Conservation (phyloP, 2,797 vertebrate genomes). For the Xiphophorus birchmanni region DNA sequence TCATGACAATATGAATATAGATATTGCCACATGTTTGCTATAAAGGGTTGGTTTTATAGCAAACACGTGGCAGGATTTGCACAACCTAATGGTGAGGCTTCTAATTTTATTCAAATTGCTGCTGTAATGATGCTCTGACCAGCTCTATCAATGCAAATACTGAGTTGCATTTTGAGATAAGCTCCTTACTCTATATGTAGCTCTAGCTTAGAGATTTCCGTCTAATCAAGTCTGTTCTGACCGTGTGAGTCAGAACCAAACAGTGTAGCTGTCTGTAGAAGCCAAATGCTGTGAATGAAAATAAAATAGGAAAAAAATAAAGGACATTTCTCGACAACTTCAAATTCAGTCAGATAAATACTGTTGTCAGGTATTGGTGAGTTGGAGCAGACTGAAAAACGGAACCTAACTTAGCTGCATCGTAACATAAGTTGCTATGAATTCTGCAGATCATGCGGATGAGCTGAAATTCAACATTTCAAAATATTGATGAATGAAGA, state of each 20-base stretch:
- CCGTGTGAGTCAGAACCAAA: neutral
- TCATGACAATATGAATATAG: neutral
- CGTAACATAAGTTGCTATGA: slow-evolving; percentile 9
- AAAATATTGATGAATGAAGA: slow-evolving; percentile 39
- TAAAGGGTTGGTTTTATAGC: neutral
- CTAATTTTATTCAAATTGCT: neutral
- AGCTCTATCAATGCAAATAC: neutral
- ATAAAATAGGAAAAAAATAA: neutral
- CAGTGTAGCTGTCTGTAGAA: neutral
- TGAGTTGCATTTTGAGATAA: neutral
- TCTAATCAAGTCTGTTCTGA: slow-evolving; percentile 3
- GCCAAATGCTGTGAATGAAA: neutral
- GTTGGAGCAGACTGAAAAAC: neutral
- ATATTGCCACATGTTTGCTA: too few relatives aligned
- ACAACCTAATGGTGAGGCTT: neutral
- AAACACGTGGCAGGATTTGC: neutral
- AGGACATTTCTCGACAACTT: neutral
- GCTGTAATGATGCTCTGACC: neutral
- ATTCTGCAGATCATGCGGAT: slow-evolving; percentile 5
- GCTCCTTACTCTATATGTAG: neutral
- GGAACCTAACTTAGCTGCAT: slow-evolving; percentile 9
- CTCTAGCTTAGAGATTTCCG: neutral
- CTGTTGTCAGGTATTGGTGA: neutral
- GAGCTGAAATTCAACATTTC: slow-evolving; percentile 37
- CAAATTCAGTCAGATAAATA: neutral